These are phyloP conservation scores for Bos javanicus DNA, from an alignment of 2,113 vertebrate genomes.

Conservation along the genomic window DNA sequence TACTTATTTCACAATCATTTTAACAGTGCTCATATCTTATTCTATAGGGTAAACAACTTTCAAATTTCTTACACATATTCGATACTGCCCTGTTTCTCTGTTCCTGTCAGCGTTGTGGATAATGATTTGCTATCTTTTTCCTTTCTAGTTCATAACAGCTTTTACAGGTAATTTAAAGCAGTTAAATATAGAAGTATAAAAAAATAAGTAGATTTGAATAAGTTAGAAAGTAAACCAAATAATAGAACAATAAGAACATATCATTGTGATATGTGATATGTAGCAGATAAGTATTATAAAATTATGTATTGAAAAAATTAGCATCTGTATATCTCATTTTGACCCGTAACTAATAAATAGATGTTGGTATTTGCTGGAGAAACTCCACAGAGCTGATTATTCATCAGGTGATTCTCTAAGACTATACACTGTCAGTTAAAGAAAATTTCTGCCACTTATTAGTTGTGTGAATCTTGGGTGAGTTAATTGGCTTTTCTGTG, in stretches of 20 bases:
- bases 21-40: neutral
- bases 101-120: neutral
- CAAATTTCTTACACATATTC: neutral
- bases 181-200: neutral
- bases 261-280: neutral
- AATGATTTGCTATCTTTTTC: neutral
- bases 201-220: neutral
- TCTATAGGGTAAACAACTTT: neutral
- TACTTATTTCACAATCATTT: conserved; percentile 46
- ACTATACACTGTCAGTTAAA: neutral
- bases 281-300: neutral
- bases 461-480: neutral
- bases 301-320: neutral
- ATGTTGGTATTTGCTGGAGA: neutral
- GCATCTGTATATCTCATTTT: neutral
- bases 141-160: neutral
- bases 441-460: neutral
- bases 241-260: neutral
- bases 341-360: neutral
- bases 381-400: neutral
- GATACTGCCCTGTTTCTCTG: neutral
- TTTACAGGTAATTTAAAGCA: neutral
- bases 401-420: neutral
- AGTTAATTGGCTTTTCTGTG: neutral
- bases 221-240: neutral